These are phyloP conservation scores for Microctonus hyperodae DNA, from an alignment of 2,888 invertebrate species.

Conservation along the genomic window DNA sequence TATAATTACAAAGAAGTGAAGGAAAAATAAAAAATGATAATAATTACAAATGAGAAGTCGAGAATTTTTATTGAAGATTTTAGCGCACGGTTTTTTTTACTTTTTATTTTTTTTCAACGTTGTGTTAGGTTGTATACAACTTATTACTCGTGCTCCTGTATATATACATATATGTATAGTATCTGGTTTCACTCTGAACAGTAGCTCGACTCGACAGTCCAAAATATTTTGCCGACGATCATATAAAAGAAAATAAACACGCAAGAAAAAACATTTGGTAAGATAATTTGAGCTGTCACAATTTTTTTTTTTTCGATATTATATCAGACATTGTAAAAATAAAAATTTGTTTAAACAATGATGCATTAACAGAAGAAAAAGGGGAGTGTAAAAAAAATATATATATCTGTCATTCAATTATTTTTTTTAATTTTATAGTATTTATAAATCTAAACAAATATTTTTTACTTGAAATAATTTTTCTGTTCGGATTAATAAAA, in stretches of 20 bases:
- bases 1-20: not conserved
- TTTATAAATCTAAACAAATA: no score
- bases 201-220: conserved; percentile 31
- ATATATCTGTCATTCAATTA: no score
- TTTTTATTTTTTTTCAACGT: not conserved
- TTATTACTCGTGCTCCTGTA: conserved; percentile 15
- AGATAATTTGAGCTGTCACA: not conserved
- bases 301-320: no score
- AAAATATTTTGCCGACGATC: conserved; percentile 25
- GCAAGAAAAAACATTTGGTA: not conserved
- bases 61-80: no score
- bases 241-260: not conserved
- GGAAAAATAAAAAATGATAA: conserved; percentile 2
- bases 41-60: conserved; percentile 10
- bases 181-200: conserved; percentile 33
- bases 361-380: no score
- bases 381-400: no score
- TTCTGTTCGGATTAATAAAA: no score
- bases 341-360: no score
- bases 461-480: no score
- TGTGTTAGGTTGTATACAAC: conserved; percentile 12
- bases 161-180: conserved; percentile 16
- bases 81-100: not conserved
- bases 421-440: no score
- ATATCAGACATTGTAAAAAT: no score